Percentiles rank a stretch among this genome's conserved stretches.
Evolutionary conservation across 2,113 vertebrate species (phyloP).

Genomic region (Gasterosteus nipponicus): DNA sequence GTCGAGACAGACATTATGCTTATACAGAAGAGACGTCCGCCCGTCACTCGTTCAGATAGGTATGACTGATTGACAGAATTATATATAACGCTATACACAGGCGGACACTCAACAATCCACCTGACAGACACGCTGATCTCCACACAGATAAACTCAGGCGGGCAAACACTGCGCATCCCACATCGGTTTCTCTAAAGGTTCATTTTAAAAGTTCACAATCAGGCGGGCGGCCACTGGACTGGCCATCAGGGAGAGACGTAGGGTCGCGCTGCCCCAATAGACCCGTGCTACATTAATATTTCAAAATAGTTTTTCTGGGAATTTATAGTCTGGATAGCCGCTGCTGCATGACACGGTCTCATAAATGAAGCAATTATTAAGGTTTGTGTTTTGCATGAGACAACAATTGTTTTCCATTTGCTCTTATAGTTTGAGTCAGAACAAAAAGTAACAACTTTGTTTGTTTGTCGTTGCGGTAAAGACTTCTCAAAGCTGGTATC

Average conservation of each 20-base stretch:
- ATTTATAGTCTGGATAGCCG: constrained; percentile 56
- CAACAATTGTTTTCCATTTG: constrained; percentile 19
- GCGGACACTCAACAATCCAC: constrained; percentile 27
- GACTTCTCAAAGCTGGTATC: too few relatives aligned
- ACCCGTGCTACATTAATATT: constrained; percentile 74
- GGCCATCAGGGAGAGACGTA: constrained; percentile 66
- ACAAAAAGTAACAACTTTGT: background rate
- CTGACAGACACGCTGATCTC: constrained; percentile 31
- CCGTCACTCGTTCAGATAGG: constrained; percentile 28
- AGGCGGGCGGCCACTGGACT: constrained; percentile 66
- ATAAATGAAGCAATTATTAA: constrained; percentile 24
- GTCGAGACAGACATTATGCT: constrained; percentile 47
- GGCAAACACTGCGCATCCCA: constrained; percentile 29
- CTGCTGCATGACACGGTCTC: constrained; percentile 40
- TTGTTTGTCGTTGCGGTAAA: background rate
- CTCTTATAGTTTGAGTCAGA: background rate
- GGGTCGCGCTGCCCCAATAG: constrained; percentile 64
- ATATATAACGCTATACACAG: constrained; percentile 12
- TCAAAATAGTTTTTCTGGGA: constrained; percentile 69
- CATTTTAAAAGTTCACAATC: constrained; percentile 62
- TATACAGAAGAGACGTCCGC: constrained; percentile 25
- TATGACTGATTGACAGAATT: constrained; percentile 29
- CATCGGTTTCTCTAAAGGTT: constrained; percentile 23
- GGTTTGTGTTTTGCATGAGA: constrained; percentile 16
- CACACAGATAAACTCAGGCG: constrained; percentile 21